A percentile compares a stretch with the other conserved stretches of the same genome.
These are phyloP conservation scores for Sylvicapra grimmia DNA, from an alignment of 2,113 vertebrate species.

Conservation along the genomic window DNA sequence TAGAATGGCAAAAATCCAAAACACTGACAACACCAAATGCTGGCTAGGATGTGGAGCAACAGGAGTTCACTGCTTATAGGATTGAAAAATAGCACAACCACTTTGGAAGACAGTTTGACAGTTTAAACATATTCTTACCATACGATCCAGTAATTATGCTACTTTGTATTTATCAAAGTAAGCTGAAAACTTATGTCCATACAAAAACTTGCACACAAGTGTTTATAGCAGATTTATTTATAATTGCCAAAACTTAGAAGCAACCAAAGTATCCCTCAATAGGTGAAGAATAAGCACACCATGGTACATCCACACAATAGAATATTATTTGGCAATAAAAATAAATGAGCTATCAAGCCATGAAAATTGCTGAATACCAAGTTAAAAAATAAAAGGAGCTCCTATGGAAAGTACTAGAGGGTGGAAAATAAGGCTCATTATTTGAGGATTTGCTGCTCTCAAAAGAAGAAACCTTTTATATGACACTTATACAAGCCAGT, in stretches of 20 bases:
- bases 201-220: background rate
- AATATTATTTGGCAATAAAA: background rate
- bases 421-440: background rate
- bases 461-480: conserved; percentile 50
- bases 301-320: background rate
- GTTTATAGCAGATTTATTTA: background rate
- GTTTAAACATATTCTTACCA: background rate
- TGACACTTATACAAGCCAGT: conserved; percentile 17
- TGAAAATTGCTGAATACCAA: background rate
- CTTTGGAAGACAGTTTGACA: background rate
- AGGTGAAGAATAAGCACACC: background rate
- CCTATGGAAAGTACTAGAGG: conserved; percentile 12
- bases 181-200: background rate
- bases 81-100: background rate
- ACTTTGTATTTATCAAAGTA: background rate
- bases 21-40: background rate
- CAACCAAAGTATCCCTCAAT: background rate
- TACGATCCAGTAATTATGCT: background rate
- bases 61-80: background rate
- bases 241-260: background rate
- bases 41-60: background rate
- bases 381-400: conserved; percentile 27
- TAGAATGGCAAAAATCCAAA: background rate
- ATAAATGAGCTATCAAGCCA: background rate
- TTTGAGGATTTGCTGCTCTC: conserved; percentile 41